Percentiles rank a stretch among this genome's conserved stretches.
These are phyloP conservation scores for Rhinogobio ventralis DNA, from an alignment of 2,797 vertebrate species.

Conservation along the genomic window DNA sequence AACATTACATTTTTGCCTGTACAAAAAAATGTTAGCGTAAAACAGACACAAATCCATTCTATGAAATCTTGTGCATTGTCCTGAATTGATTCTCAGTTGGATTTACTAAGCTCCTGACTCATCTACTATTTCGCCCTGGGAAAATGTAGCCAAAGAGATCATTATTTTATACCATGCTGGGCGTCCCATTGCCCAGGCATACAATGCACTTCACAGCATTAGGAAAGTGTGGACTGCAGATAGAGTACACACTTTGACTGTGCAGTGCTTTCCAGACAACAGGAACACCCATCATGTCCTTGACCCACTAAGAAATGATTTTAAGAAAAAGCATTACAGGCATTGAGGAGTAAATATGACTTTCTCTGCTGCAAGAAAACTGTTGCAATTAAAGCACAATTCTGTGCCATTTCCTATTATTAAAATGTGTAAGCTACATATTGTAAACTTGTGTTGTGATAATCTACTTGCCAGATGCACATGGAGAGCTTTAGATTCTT, in stretches of 20 bases:
- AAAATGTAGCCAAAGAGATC: constrained; percentile 58
- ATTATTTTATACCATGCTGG: constrained; percentile 58
- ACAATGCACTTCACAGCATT: constrained; percentile 56
- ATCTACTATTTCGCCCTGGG: constrained; percentile 67
- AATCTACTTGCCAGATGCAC: background rate
- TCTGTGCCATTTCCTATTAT: background rate
- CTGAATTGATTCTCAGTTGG: constrained; percentile 68
- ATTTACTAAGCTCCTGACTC: constrained; percentile 72
- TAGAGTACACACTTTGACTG: constrained; percentile 33
- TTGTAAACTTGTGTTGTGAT: constrained; percentile 57
- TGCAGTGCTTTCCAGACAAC: constrained; percentile 50
- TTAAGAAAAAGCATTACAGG: constrained; percentile 55
- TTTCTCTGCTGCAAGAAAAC: constrained; percentile 46
- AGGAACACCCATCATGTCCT: constrained; percentile 64
- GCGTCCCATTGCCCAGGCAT: constrained; percentile 49
- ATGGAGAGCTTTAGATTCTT: constrained; percentile 8
- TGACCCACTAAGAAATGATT: constrained; percentile 68
- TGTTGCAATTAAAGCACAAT: background rate
- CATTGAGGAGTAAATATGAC: constrained; percentile 58
- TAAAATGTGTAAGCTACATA: constrained; percentile 42
- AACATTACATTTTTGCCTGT: background rate
- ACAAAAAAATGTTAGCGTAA: constrained; percentile 48
- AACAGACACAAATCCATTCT: constrained; percentile 61
- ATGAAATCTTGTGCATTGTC: constrained; percentile 65
- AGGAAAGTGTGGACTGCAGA: constrained; percentile 35